phyloP scores from a whole-genome alignment of 2,113 vertebrate genomes.

The Cebidichthys violaceus region DNA sequence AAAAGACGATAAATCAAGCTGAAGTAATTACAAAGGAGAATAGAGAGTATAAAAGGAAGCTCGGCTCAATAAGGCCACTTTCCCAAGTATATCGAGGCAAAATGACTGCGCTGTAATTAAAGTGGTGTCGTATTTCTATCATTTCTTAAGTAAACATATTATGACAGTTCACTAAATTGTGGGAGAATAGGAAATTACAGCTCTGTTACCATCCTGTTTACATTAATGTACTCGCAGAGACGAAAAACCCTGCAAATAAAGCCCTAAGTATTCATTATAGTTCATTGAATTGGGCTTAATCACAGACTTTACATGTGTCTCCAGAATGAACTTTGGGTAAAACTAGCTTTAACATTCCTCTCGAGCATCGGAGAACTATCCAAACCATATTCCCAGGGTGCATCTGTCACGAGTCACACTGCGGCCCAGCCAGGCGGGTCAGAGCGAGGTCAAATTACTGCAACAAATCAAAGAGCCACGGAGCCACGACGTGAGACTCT shows the following conservation, averaged over 20 bases:
- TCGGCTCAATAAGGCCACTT: constrained; percentile 77
- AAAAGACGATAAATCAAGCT: constrained; percentile 81
- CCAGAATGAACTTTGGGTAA: constrained; percentile 74
- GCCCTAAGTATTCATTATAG: constrained; percentile 77
- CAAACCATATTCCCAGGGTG: constrained; percentile 76
- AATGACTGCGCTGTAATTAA: constrained; percentile 83
- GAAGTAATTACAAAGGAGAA: constrained; percentile 85
- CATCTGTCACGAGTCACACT: constrained; percentile 76
- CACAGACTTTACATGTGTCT: constrained; percentile 78
- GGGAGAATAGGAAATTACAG: constrained; percentile 83
- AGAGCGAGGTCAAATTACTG: constrained; percentile 73
- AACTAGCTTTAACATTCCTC: constrained; percentile 65
- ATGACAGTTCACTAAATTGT: constrained; percentile 82
- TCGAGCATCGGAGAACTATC: constrained; percentile 51
- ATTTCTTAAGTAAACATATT: constrained; percentile 82
- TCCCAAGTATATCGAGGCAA: constrained; percentile 81
- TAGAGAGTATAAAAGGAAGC: constrained; percentile 74
- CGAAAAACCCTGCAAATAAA: constrained; percentile 73
- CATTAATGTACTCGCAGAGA: constrained; percentile 74
- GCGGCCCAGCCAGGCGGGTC: constrained; percentile 72
- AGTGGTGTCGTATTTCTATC: constrained; percentile 82
- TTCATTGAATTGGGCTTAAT: constrained; percentile 80
- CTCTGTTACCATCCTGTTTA: constrained; percentile 76
- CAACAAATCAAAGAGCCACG: constrained; percentile 63
- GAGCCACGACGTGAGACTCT: constrained; percentile 41